Evolutionary conservation across 2,113 vertebrate genomes (phyloP).

Genomic region (Epinephelus lanceolatus): DNA sequence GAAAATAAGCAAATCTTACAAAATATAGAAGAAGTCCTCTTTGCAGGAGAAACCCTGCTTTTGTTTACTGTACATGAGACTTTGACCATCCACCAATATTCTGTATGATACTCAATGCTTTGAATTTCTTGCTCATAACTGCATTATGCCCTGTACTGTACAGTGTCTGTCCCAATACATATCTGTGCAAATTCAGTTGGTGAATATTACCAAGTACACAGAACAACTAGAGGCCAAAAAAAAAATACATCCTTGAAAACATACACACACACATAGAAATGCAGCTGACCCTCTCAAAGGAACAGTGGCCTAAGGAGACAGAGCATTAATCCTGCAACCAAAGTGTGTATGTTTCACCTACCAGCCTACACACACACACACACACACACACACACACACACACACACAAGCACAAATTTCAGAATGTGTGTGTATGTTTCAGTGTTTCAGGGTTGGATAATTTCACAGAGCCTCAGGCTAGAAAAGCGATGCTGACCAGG

Average conservation of each 20-base stretch:
- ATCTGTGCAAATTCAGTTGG: too few species aligned
- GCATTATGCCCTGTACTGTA: neutral
- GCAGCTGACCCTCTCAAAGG: constrained; percentile 8
- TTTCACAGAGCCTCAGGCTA: constrained; percentile 43
- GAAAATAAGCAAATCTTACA: too few species aligned
- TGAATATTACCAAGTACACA: neutral
- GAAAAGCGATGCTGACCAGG: constrained; percentile 17
- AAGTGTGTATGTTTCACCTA: constrained; percentile 35
- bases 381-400: constrained; percentile 14
- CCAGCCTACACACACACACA: constrained; percentile 6
- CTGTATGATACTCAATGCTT: too few species aligned
- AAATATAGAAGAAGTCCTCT: too few species aligned
- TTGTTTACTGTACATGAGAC: too few species aligned
- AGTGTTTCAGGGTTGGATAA: constrained; percentile 46
- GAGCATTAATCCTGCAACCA: constrained; percentile 39
- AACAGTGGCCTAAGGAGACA: constrained; percentile 17
- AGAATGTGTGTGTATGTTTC: neutral
- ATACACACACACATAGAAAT: neutral
- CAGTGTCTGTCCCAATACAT: too few species aligned
- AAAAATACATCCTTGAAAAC: constrained; percentile 6
- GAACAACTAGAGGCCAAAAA: neutral
- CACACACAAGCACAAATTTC: constrained; percentile 25
- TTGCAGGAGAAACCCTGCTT: too few species aligned
- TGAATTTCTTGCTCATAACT: neutral
- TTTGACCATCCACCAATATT: too few species aligned